Percentiles rank a stretch among this genome's conserved stretches.
phyloP scores from a whole-genome alignment of 2,113 vertebrate genomes.

The Collichthys lucidus region DNA sequence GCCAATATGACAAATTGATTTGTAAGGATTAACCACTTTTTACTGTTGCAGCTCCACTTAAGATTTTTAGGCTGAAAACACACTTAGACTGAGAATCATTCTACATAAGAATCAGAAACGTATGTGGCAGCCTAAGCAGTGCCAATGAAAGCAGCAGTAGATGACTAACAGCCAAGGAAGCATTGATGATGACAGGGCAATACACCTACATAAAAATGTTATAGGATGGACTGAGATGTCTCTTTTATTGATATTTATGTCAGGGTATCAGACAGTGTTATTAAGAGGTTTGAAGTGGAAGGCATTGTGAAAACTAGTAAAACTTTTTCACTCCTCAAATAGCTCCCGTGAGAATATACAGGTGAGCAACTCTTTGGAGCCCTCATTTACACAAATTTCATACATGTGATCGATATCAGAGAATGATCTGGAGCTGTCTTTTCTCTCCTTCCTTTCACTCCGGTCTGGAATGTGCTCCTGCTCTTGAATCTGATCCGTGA shows the following conservation, averaged over 20 bases:
- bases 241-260: constrained; percentile 45
- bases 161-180: constrained; percentile 20
- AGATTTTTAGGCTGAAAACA: neutral
- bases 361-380: neutral
- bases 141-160: constrained; percentile 41
- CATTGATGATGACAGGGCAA: constrained; percentile 26
- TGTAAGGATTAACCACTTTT: neutral
- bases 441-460: constrained; percentile 19
- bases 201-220: constrained; percentile 1
- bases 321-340: neutral
- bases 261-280: constrained; percentile 12
- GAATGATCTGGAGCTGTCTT: constrained; percentile 29
- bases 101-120: constrained; percentile 29
- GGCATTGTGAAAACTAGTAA: constrained; percentile 6
- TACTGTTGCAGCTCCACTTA: constrained; percentile 7
- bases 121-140: constrained; percentile 4
- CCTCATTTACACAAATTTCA: constrained; percentile 30
- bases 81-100: neutral
- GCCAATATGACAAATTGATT: neutral
- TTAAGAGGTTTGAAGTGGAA: constrained; percentile 23
- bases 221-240: constrained; percentile 15
- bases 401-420: constrained; percentile 57
- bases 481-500: constrained; percentile 66
- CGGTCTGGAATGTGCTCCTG: constrained; percentile 61
- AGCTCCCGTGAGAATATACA: neutral